phyloP scores from a whole-genome alignment of 2,113 vertebrate genomes.

The Tichodroma muraria region DNA sequence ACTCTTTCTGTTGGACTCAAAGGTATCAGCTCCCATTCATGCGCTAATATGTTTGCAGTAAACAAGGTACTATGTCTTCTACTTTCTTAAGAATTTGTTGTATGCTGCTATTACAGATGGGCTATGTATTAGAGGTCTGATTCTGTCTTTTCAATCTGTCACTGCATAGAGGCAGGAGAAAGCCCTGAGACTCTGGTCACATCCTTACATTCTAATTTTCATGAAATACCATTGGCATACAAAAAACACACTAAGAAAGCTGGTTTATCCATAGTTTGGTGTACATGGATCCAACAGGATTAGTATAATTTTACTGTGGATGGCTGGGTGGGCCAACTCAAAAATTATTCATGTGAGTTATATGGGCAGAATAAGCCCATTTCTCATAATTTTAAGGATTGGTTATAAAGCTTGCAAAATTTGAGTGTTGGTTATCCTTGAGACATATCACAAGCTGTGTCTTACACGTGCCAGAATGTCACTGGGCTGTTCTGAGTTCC shows the following conservation, averaged over 20 bases:
- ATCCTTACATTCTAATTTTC: not conserved
- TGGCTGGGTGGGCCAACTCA: not conserved
- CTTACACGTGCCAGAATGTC: accelerated
- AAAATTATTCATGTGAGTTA: not conserved
- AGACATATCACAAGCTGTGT: not conserved
- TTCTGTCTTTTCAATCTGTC: not conserved
- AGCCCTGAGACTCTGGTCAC: not conserved
- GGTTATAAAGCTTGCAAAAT: not conserved
- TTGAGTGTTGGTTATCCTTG: not conserved
- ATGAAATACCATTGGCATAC: not conserved
- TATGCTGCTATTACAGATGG: not conserved
- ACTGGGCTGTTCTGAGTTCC: not conserved
- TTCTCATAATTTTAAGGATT: not conserved
- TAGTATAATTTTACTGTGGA: not conserved
- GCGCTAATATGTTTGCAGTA: not conserved
- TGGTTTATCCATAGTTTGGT: not conserved
- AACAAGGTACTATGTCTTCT: not conserved
- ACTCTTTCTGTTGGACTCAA: not conserved
- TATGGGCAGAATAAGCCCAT: not conserved
- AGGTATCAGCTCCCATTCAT: not conserved
- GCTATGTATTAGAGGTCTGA: not conserved
- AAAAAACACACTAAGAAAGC: not conserved
- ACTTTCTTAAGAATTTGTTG: not conserved
- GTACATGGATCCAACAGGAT: not conserved
- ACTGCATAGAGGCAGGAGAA: not conserved